These are phyloP conservation scores for Chloroclystis v-ata DNA, from an alignment of 2,888 invertebrate species.

Conservation along the genomic window DNA sequence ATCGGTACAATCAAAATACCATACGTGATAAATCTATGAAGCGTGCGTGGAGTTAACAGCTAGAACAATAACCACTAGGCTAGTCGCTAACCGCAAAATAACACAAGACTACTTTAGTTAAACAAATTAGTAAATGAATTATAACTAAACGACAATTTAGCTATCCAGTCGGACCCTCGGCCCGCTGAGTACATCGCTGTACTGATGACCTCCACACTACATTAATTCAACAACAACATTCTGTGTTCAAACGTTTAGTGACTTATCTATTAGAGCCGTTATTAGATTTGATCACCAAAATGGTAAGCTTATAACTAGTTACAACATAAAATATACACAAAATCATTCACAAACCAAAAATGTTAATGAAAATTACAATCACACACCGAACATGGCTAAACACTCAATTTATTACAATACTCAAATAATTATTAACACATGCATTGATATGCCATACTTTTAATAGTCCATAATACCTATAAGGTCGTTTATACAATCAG, in stretches of 20 bases:
- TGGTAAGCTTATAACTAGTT: conserved; percentile 11
- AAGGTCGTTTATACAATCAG: neutral
- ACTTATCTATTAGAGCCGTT: conserved; percentile 28
- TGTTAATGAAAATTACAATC: conserved; percentile 5
- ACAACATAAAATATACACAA: conserved; percentile 11
- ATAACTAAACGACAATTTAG: conserved; percentile 16
- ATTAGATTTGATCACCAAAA: conserved; percentile 30
- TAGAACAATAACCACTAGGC: conserved; percentile 1
- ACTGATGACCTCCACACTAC: conserved; percentile 22
- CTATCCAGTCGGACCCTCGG: conserved; percentile 2
- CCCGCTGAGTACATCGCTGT: conserved; percentile 3
- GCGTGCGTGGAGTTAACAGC: conserved; percentile 1
- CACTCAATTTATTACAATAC: conserved; percentile 8
- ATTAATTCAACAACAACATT: conserved; percentile 19
- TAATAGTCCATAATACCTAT: neutral
- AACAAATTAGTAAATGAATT: conserved; percentile 14
- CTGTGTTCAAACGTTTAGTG: conserved; percentile 21
- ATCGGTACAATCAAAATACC: conserved; percentile 16
- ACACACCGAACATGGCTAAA: neutral
- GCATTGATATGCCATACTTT: conserved; percentile 9
- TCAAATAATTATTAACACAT: conserved; percentile 1
- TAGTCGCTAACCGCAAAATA: conserved; percentile 7
- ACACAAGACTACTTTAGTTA: conserved; percentile 11
- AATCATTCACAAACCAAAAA: conserved; percentile 1
- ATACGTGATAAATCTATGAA: conserved; percentile 4